These are phyloP conservation scores for Gymnogyps californianus DNA, from an alignment of 2,113 vertebrate genomes.

Conservation along the genomic window DNA sequence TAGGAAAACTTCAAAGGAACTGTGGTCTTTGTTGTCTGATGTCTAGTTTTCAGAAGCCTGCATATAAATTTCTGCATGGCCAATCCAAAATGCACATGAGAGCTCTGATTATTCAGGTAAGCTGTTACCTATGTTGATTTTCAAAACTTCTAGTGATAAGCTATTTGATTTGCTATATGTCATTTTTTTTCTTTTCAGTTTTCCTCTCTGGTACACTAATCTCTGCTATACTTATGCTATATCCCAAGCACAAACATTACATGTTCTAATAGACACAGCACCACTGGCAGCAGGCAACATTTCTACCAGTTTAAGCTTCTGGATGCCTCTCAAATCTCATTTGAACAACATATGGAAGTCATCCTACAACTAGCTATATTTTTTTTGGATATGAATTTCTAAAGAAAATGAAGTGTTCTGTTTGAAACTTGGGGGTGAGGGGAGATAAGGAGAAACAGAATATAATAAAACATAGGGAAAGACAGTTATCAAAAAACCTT, in stretches of 20 bases:
- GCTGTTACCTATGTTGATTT: neutral
- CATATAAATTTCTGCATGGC: neutral
- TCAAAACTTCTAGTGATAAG: neutral
- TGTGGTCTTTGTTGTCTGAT: neutral
- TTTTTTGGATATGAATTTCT: neutral
- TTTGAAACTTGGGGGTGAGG: neutral
- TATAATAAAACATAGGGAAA: neutral
- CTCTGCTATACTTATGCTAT: neutral
- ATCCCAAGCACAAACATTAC: neutral
- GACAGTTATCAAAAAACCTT: fast-evolving
- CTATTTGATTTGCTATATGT: neutral
- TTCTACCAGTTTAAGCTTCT: neutral
- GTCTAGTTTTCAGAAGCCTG: neutral
- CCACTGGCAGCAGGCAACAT: neutral
- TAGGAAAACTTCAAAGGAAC: neutral
- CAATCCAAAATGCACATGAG: neutral
- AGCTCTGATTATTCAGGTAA: neutral
- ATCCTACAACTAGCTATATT: neutral
- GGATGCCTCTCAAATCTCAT: neutral
- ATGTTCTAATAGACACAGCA: neutral
- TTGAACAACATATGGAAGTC: slow-evolving; percentile 23
- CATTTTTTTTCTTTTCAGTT: neutral
- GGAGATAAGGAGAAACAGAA: neutral
- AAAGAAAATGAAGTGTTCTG: neutral
- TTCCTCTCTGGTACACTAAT: neutral